Evolutionary conservation across 2,888 invertebrate species (phyloP).

Genomic region (Therioaphis trifolii): DNA sequence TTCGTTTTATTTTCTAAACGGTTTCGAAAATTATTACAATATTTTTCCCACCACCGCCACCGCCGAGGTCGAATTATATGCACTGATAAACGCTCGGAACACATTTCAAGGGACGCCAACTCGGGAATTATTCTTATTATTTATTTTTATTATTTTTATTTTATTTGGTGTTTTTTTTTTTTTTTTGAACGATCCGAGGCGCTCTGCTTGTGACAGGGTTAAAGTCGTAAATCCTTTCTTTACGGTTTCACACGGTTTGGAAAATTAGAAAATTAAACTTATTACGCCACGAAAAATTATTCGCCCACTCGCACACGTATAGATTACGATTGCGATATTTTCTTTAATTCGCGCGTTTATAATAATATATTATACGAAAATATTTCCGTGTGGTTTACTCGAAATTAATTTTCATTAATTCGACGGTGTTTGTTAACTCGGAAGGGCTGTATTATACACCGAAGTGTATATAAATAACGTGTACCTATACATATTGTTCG

Average conservation of each 20-base stretch:
- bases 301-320: neutral
- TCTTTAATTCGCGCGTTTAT: neutral
- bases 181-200: neutral
- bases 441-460: too few species aligned
- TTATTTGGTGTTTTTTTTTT: conserved; percentile 24
- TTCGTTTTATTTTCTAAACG: neutral
- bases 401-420: too few species aligned
- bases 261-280: conserved; percentile 51
- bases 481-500: too few species aligned
- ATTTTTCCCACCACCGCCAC: neutral
- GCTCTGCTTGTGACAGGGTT: conserved; percentile 48
- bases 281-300: neutral
- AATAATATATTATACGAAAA: neutral
- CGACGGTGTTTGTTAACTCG: too few species aligned
- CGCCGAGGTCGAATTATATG: conserved; percentile 9
- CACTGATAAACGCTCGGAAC: conserved; percentile 24
- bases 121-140: conserved; percentile 28
- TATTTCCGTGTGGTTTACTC: too few species aligned
- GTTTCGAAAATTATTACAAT: conserved; percentile 1
- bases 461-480: too few species aligned
- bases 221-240: conserved; percentile 60
- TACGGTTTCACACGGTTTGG: conserved; percentile 50
- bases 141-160: conserved; percentile 43
- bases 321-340: neutral
- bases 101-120: conserved; percentile 38